phyloP scores from a whole-genome alignment of 1,140 invertebrate species.

The Neodiprion lecontei region DNA sequence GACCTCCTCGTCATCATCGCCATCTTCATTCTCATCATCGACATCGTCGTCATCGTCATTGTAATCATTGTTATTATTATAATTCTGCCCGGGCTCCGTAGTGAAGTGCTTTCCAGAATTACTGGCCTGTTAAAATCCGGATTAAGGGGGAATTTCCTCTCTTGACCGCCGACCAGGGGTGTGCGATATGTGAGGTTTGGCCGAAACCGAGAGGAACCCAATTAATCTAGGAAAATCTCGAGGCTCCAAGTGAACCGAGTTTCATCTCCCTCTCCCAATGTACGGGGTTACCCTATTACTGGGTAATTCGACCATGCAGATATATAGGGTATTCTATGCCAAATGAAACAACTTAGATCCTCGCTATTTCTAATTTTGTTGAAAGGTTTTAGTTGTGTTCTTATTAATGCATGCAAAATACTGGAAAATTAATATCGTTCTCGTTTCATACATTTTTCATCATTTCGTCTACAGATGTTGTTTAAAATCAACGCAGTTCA shows the following conservation, averaged over 20 bases:
- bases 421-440: too few relatives aligned
- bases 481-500: too few relatives aligned
- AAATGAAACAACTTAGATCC: too few relatives aligned
- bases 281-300: neutral
- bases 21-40: too few relatives aligned
- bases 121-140: conserved; percentile 4
- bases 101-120: neutral
- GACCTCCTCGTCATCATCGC: too few relatives aligned
- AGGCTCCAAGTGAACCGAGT: neutral
- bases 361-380: too few relatives aligned
- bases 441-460: too few relatives aligned
- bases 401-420: too few relatives aligned
- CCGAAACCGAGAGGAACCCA: neutral
- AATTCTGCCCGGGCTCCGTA: neutral
- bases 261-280: neutral
- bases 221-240: neutral
- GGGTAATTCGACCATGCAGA: neutral
- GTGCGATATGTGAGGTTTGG: neutral
- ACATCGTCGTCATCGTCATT: too few relatives aligned
- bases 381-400: too few relatives aligned
- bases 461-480: too few relatives aligned
- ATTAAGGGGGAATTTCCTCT: neutral
- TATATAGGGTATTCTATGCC: too few relatives aligned
- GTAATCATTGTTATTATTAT: neutral
- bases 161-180: neutral